These are phyloP conservation scores for Dendrocincla tyrannina DNA, from an alignment of 2,797 vertebrate genomes.

Conservation along the genomic window DNA sequence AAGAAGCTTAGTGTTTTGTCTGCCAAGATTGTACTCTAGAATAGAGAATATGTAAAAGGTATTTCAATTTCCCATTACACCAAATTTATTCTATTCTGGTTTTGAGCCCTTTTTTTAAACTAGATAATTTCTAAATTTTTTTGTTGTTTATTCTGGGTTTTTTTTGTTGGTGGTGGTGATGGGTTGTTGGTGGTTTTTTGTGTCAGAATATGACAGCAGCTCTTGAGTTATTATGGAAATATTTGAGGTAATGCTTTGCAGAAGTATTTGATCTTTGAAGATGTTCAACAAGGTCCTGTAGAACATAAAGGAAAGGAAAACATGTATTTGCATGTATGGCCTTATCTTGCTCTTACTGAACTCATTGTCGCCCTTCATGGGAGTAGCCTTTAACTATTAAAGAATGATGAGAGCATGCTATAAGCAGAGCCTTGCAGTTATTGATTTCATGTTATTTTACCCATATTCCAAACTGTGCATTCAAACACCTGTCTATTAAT, in stretches of 20 bases:
- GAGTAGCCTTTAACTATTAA: background rate
- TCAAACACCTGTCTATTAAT: accelerated
- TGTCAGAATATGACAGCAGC: background rate
- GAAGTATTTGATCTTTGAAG: conserved; percentile 3
- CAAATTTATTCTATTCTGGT: background rate
- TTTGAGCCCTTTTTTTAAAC: background rate
- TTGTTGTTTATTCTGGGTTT: background rate
- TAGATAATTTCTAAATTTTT: background rate
- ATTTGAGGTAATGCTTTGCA: conserved; percentile 7
- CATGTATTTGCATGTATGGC: accelerated
- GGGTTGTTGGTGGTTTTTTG: background rate
- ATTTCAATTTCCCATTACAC: background rate
- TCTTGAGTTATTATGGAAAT: conserved; percentile 13
- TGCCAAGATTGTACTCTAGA: background rate
- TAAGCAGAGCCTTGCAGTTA: background rate
- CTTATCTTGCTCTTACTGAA: background rate
- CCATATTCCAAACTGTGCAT: background rate
- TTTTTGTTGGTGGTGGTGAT: background rate
- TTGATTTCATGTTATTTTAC: background rate
- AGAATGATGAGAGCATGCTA: background rate
- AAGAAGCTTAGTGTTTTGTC: background rate
- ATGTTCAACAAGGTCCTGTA: background rate
- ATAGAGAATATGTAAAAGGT: background rate
- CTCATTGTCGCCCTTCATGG: background rate
- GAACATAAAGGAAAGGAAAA: background rate